A percentile compares a stretch with the other conserved stretches of the same genome.
Conservation (phyloP, 2,113 vertebrate genomes). For the Marcusenius ussheri region DNA sequence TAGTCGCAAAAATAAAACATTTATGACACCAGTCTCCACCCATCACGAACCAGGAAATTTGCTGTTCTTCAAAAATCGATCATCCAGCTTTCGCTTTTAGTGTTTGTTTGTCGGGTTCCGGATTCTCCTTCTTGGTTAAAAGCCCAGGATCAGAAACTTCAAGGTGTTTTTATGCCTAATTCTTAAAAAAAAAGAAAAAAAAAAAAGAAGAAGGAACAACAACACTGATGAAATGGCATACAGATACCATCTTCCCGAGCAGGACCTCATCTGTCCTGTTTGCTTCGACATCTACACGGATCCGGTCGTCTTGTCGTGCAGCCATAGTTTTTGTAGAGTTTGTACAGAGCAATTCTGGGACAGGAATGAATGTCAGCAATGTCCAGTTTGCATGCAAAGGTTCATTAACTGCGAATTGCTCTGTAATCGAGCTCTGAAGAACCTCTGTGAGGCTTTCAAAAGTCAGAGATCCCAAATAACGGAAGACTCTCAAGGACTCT, state of each 20-base stretch:
- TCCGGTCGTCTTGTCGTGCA: conserved; percentile 28
- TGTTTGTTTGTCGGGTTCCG: neutral
- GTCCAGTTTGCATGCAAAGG: conserved; percentile 24
- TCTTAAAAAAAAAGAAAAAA: neutral
- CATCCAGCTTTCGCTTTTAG: neutral
- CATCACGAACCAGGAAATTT: neutral
- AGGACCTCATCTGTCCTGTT: conserved; percentile 28
- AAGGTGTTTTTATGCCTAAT: neutral
- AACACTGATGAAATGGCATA: conserved; percentile 10
- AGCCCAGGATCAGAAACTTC: neutral
- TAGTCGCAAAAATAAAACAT: neutral
- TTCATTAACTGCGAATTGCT: neutral
- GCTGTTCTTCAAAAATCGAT: neutral
- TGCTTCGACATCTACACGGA: conserved; percentile 32
- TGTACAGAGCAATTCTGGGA: conserved; percentile 26
- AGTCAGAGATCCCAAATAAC: neutral
- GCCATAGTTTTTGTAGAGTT: conserved; percentile 30
- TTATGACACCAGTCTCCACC: neutral
- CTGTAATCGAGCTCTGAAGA: conserved; percentile 26
- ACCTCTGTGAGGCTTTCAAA: conserved; percentile 27
- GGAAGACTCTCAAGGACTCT: neutral
- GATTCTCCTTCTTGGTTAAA: neutral
- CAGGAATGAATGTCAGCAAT: neutral
- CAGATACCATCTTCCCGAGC: neutral
- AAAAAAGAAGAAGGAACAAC: neutral